A percentile compares a stretch with the other conserved stretches of the same genome.
These are phyloP conservation scores for Ficedula albicollis DNA, from an alignment of 2,797 vertebrate species.

Conservation along the genomic window DNA sequence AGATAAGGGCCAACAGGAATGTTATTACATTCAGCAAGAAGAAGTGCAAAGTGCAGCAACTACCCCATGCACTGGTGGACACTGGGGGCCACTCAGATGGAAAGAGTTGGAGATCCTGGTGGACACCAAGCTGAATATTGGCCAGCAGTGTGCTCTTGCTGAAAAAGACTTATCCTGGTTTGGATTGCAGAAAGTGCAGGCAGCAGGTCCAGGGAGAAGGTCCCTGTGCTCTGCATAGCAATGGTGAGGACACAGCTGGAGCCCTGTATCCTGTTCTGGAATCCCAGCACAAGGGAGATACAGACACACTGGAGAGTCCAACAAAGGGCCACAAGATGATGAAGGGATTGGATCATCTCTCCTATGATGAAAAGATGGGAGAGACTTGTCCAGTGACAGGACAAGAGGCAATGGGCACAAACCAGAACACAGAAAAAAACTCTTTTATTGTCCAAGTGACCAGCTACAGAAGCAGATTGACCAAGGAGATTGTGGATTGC, in stretches of 20 bases:
- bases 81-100: background rate
- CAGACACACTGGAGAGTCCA: background rate
- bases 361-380: background rate
- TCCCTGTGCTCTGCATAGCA: too few relatives aligned
- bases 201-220: background rate
- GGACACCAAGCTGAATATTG: background rate
- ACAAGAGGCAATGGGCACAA: background rate
- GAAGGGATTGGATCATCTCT: background rate
- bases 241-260: background rate
- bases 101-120: background rate
- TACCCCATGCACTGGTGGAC: rapidly evolving
- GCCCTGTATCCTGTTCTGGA: background rate
- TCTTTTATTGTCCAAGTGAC: background rate
- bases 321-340: background rate
- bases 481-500: too few relatives aligned
- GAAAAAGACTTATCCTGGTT: background rate
- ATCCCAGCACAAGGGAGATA: background rate
- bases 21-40: background rate
- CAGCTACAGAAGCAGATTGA: background rate
- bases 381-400: background rate
- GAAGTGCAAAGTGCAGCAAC: background rate
- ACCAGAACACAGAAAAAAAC: background rate
- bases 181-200: background rate
- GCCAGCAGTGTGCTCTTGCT: background rate
- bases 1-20: background rate